Base-by-base conservation (phyloP, 2,113 vertebrate species). In the Platichthys stellatus region DNA sequence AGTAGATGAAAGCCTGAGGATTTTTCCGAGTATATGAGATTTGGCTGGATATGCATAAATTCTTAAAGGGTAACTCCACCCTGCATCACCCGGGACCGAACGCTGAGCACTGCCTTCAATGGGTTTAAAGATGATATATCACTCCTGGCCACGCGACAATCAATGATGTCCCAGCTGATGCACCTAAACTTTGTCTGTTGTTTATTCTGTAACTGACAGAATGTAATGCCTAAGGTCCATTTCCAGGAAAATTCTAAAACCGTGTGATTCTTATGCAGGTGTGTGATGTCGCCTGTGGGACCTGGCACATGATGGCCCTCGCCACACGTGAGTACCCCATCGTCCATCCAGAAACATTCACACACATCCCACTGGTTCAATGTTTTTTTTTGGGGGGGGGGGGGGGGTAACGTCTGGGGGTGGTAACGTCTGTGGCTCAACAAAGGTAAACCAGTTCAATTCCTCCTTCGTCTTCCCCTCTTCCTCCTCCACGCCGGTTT, bases 261-360 rank as follows among this genome's bases (percentile, higher is more conserved):
- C 3, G 12, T 43, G 2, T 72, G 63, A 40, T 2, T 0, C 53
- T 76, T 12, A 62, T 64, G 1, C 76, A 87, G 91, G 72, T 89
- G 86, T 81, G 14, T 81, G 82, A 88, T 89, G 88, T 87, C 78
- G 91, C 89, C 87, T 93, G 86, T 91, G 90, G 81, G 63, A 85
- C 65, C 64, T 74, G 80, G 72, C 74, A 92, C 71, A 43, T 83
- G 72, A 89, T 86, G 77, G 82, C 78, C 72, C 68, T 88, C 77
- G 56, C 67, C 54, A 68, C 84, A 91, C 85, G 85, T 85, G 86
- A 92, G 77, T 81, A 69, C 21, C 58, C 12, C 4, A 1, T 57
- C 45, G 43, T 67, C 38, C 21, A 18, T 60, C 24, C 24, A 51
- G 57, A 31, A 59, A 64, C 26, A 6, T 20, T 71, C n/a, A 24